These are phyloP conservation scores for Bos javanicus DNA, from an alignment of 2,113 vertebrate species.

Conservation along the genomic window DNA sequence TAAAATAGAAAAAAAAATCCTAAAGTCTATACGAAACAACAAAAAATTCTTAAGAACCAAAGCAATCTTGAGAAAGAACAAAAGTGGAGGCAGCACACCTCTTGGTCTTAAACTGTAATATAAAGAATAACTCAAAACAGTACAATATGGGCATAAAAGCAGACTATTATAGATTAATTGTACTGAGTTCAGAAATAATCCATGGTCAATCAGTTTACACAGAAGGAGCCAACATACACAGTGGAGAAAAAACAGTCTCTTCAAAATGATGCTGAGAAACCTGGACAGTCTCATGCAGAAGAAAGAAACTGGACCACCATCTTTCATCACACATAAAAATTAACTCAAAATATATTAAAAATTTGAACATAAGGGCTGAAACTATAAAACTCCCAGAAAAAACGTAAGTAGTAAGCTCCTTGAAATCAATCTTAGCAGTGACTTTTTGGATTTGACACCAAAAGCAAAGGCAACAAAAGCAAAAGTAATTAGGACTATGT, in stretches of 20 bases:
- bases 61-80: neutral
- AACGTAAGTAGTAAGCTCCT: neutral
- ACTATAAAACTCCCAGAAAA: neutral
- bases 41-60: neutral
- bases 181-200: neutral
- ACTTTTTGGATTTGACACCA: neutral
- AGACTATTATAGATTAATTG: neutral
- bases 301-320: neutral
- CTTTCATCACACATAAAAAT: neutral
- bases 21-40: neutral
- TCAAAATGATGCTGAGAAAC: neutral
- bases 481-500: neutral
- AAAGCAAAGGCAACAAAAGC: neutral
- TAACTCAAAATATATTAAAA: neutral
- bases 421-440: neutral
- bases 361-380: neutral
- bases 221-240: neutral
- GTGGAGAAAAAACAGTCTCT: neutral
- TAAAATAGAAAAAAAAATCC: neutral
- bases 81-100: neutral
- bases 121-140: neutral
- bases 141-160: neutral
- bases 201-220: neutral
- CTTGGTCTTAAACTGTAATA: neutral
- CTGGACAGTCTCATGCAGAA: neutral